Evolutionary conservation across 1,140 invertebrate species (phyloP), one percentile per base, ranked within the genome.

Genomic region (Drosophila kanapiae): DNA sequence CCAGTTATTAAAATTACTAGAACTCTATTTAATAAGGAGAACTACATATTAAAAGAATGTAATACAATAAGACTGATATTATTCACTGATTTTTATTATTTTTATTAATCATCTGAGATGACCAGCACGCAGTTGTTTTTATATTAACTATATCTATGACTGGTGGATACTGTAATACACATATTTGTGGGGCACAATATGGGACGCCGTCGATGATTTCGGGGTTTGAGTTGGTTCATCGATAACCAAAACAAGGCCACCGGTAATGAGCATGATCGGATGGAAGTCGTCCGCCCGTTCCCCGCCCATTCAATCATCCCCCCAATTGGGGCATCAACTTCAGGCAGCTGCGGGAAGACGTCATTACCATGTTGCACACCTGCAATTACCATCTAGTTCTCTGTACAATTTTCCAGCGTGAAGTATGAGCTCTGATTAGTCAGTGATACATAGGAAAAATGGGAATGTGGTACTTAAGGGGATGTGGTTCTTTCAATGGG

Each of bases 301-400:
- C 1, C 23, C 23, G 23, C 48, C 61, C n/a, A 64, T 68, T 65
- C 63, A 71, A 71, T 71, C 65, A 74, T 71, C 45, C 67, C 67
- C 35, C 67, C 67, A 72, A 72, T 70, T 71, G 67, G 29, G 43
- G 65, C 31, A 38, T 59, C 37, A 72, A 58, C 38, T 27, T 51
- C 35, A 31, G 18, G 16, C 69, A 57, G 38, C 56, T 54, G 40
- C 27, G 40, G 40, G 51, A 43, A 76, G 53, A 51, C 47, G 56
- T 77, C 54, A 77, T 75, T 76, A 76, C 70, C 60, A 76, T 65
- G 51, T 45, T 76, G 74, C 61, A 65, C 61, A 76, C 62, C 74
- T 67, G 62, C 72, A 76, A 76, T 77, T 77, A 77, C 72, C 48
- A 76, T 40, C 72, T 77, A 54, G 48, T 77, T 77, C 40, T 65